phyloP scores from a whole-genome alignment of 1,140 invertebrate genomes.

The Tachypleus tridentatus region DNA sequence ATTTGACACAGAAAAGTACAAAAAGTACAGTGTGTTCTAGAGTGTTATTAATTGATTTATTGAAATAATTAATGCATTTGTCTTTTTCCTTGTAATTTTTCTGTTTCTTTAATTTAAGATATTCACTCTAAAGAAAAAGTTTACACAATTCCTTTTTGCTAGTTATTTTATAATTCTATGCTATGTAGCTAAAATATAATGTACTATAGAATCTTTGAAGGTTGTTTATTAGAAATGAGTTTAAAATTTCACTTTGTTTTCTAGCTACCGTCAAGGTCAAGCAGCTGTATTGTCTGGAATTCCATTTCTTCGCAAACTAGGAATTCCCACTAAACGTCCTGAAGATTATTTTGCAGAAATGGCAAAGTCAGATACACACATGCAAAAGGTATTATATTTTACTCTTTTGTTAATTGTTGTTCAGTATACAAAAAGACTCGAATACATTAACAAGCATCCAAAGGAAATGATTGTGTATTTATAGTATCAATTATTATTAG shows the following conservation, averaged over 20 bases:
- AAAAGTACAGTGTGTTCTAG: no score
- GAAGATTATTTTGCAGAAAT: constrained; percentile 98
- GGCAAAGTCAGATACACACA: constrained; percentile 94
- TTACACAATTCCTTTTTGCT: background rate
- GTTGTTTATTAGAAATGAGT: background rate
- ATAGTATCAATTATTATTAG: no score
- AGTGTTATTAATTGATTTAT: no score
- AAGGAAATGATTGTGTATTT: no score
- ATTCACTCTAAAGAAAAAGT: background rate
- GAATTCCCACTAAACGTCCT: constrained; percentile 67
- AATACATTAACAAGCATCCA: no score
- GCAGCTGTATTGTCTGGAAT: constrained; percentile 66
- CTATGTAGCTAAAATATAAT: no score
- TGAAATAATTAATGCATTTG: no score
- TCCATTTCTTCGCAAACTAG: constrained; percentile 54
- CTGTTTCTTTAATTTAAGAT: constrained; percentile 1
- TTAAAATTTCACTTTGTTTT: constrained; percentile 10
- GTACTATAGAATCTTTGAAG: no score
- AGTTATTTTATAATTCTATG: background rate
- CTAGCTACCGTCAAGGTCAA: constrained; percentile 75
- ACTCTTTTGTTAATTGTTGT: background rate
- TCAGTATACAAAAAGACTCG: no score
- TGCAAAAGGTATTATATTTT: constrained; percentile 63
- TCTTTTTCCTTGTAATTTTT: no score
- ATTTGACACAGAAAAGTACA: no score